A percentile compares a stretch with the other conserved stretches of the same genome.
These are phyloP conservation scores for Eupithecia exiguata DNA, from an alignment of 2,888 invertebrate species.

Conservation along the genomic window DNA sequence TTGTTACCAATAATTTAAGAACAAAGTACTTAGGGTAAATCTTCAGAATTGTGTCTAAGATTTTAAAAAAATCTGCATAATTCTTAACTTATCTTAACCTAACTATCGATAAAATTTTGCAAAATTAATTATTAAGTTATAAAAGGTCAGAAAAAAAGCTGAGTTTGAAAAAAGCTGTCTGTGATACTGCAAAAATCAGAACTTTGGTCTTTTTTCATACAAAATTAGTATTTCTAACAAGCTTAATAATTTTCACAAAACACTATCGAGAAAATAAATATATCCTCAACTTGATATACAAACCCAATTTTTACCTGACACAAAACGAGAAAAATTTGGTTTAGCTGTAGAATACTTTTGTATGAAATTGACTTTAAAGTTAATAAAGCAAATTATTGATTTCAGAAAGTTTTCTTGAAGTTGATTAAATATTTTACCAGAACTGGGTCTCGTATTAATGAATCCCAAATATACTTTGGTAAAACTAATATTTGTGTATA, in stretches of 20 bases:
- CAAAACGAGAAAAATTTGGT: background rate
- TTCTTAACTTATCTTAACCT: no score
- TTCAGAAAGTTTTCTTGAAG: background rate
- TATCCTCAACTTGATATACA: background rate
- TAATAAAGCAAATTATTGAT: background rate
- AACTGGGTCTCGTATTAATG: background rate
- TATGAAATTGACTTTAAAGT: background rate
- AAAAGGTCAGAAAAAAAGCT: background rate
- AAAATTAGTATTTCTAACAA: background rate
- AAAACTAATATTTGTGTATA: no score
- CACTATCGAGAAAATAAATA: background rate
- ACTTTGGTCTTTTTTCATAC: background rate
- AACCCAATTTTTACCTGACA: background rate
- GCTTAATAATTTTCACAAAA: background rate
- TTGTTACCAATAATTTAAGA: slow-evolving; percentile 1
- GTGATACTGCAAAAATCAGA: background rate
- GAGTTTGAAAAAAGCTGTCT: background rate
- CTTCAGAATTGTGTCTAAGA: background rate
- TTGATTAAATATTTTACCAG: background rate
- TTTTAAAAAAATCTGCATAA: no score
- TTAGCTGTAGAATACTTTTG: background rate
- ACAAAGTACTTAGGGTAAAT: background rate
- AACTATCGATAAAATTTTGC: background rate
- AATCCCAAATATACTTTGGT: background rate
- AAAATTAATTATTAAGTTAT: background rate